These are phyloP conservation scores for Dicrostonyx torquatus DNA, from an alignment of 2,797 vertebrate genomes.

Conservation along the genomic window DNA sequence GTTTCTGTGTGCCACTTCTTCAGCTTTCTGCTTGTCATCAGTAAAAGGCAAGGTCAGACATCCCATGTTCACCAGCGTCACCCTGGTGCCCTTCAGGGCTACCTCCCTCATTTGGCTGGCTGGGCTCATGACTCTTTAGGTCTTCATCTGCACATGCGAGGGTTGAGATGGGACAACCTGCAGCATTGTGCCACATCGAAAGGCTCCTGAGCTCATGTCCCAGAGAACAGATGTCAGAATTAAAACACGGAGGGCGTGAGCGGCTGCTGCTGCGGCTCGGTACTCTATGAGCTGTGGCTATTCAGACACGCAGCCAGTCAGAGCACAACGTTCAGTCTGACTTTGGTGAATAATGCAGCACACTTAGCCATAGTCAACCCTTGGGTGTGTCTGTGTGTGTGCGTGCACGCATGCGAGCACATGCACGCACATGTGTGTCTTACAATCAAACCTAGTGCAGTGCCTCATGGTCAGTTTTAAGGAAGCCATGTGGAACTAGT, in stretches of 20 bases:
- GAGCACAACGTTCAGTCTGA: not conserved
- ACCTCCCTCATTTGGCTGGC: not conserved
- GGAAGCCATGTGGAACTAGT: not conserved
- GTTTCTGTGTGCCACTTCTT: not conserved
- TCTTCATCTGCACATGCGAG: not conserved
- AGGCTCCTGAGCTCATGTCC: not conserved
- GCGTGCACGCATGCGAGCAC: too few relatives aligned
- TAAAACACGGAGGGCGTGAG: not conserved
- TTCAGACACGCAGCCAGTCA: rapidly evolving
- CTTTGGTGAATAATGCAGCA: not conserved
- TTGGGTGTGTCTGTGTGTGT: not conserved
- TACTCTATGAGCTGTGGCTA: too few relatives aligned
- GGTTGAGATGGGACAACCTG: not conserved
- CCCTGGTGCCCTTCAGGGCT: not conserved
- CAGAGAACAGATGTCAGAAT: not conserved
- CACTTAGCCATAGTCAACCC: not conserved
- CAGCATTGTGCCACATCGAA: not conserved
- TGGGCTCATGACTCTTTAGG: not conserved
- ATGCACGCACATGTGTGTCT: not conserved
- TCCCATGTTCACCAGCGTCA: not conserved
- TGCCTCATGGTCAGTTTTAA: not conserved
- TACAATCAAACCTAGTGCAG: not conserved
- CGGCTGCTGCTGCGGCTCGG: not conserved
- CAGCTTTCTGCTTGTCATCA: not conserved
- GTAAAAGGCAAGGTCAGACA: not conserved